These are phyloP conservation scores for Amphiprion percula DNA, from an alignment of 2,113 vertebrate genomes.

Conservation along the genomic window DNA sequence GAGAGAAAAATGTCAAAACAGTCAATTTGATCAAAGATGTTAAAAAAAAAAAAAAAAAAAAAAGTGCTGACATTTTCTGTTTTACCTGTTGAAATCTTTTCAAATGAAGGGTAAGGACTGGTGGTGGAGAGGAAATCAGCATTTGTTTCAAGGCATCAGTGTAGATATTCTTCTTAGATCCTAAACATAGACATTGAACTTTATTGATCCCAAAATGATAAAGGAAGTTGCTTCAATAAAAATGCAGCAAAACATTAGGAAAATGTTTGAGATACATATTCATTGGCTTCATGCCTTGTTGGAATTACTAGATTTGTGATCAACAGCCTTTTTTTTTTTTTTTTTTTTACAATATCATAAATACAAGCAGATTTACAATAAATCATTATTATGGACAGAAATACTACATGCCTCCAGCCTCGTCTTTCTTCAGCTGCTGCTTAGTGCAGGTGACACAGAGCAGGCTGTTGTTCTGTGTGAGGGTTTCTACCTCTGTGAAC, in stretches of 20 bases:
- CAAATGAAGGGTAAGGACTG: slow-evolving; percentile 94
- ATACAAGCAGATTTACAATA: too few species aligned
- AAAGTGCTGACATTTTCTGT: not conserved
- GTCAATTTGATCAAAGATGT: not conserved
- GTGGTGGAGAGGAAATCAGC: slow-evolving; percentile 93
- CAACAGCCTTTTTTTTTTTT: too few species aligned
- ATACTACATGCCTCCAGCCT: slow-evolving; percentile 56
- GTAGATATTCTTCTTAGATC: slow-evolving; percentile 89
- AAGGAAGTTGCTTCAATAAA: not conserved
- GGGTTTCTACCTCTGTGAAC: slow-evolving; percentile 93
- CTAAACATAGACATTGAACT: slow-evolving; percentile 67
- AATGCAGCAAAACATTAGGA: not conserved
- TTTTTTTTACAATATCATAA: too few species aligned
- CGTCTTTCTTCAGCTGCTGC: slow-evolving; percentile 61
- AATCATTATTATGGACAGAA: not conserved
- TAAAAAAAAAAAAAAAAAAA: not conserved
- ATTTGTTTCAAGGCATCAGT: slow-evolving; percentile 97
- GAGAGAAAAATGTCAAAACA: not conserved
- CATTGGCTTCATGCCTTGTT: too few species aligned
- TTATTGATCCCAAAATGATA: not conserved
- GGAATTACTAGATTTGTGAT: too few species aligned
- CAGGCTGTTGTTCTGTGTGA: slow-evolving; percentile 91
- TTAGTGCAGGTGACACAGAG: slow-evolving; percentile 92
- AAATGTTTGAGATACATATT: not conserved
- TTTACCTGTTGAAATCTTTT: slow-evolving; percentile 97